phyloP scores from a whole-genome alignment of 2,113 vertebrate genomes.

The Caranx melampygus region DNA sequence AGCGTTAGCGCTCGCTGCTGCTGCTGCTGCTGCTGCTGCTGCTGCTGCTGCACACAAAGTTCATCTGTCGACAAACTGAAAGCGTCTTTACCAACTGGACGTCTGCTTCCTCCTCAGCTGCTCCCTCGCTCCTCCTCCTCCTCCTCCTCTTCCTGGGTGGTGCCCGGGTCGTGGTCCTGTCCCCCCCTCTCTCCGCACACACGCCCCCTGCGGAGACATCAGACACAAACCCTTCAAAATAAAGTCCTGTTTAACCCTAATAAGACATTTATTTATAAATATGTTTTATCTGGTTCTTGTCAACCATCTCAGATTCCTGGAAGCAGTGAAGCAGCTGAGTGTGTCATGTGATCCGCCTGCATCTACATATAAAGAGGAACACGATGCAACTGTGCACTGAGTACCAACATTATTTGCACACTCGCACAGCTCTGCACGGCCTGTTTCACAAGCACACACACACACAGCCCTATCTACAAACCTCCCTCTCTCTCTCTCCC shows the following conservation, averaged over 20 bases:
- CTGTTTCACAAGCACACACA: constrained; percentile 23
- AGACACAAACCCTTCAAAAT: not conserved
- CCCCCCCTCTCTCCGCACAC: constrained; percentile 47
- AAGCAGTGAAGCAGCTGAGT: not conserved
- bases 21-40: no score
- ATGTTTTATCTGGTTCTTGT: not conserved
- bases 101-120: constrained; percentile 48
- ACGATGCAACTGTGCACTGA: constrained; percentile 5
- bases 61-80: not conserved
- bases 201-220: constrained; percentile 63
- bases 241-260: not conserved
- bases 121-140: constrained; percentile 51
- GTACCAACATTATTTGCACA: constrained; percentile 30
- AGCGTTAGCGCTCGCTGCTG: no score
- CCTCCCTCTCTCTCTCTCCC: not conserved
- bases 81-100: constrained; percentile 65
- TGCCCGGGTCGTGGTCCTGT: constrained; percentile 52
- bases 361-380: constrained; percentile 23
- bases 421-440: constrained; percentile 14
- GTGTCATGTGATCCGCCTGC: constrained; percentile 15
- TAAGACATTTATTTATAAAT: not conserved
- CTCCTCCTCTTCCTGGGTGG: constrained; percentile 57
- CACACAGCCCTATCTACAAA: constrained; percentile 14
- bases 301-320: not conserved
- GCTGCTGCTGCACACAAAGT: no score